phyloP scores from a whole-genome alignment of 1,140 invertebrate genomes.

The Camponotus pennsylvanicus region DNA sequence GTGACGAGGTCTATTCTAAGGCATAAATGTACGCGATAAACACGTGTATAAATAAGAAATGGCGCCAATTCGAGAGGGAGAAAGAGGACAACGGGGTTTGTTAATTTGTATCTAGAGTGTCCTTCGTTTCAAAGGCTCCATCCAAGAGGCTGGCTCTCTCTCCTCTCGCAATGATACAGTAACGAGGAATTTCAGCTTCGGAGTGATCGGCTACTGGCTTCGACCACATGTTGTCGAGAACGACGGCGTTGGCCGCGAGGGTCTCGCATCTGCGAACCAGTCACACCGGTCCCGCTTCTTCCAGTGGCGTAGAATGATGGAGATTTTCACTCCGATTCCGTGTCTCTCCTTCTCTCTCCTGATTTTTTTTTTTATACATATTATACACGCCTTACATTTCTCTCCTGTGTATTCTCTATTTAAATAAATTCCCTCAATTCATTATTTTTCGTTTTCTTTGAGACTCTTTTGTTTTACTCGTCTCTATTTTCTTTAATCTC shows the following conservation, averaged over 20 bases:
- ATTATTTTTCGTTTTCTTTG: neutral
- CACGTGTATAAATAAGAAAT: neutral
- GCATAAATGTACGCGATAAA: neutral
- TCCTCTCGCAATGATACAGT: conserved; percentile 71
- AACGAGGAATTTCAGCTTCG: conserved; percentile 75
- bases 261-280: conserved; percentile 84
- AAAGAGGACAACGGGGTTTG: conserved; percentile 36
- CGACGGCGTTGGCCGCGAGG: conserved; percentile 71
- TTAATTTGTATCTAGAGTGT: neutral
- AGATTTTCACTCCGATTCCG: conserved; percentile 7
- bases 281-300: conserved; percentile 84
- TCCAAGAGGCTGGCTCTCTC: conserved; percentile 9
- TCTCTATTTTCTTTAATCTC: neutral
- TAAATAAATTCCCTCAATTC: neutral
- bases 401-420: neutral
- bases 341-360: neutral
- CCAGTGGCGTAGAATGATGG: conserved; percentile 78
- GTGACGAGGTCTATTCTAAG: neutral
- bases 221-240: conserved; percentile 79
- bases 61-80: conserved; percentile 33
- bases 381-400: neutral
- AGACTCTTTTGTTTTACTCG: neutral
- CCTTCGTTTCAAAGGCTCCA: neutral
- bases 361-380: neutral
- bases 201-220: conserved; percentile 74